phyloP scores from a whole-genome alignment of 2,797 vertebrate species.

The Trematomus bernacchii region DNA sequence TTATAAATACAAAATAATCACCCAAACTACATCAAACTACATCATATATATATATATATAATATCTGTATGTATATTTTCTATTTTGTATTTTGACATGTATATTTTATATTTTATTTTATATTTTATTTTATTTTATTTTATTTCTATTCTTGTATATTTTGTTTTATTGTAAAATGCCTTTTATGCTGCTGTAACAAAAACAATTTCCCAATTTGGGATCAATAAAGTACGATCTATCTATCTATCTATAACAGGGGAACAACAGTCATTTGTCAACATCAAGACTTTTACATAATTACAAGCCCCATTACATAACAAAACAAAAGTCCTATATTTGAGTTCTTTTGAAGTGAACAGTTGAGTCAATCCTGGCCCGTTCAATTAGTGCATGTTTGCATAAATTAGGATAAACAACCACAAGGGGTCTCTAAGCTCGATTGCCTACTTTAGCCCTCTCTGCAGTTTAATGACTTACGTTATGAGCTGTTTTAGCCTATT shows the following conservation, averaged over 20 bases:
- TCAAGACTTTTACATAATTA: neutral
- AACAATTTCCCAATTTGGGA: too few relatives aligned
- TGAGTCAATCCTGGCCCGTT: constrained; percentile 7
- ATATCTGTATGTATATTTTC: too few relatives aligned
- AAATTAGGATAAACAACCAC: constrained; percentile 30
- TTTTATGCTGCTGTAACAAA: too few relatives aligned
- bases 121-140: too few relatives aligned
- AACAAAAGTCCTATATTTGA: neutral
- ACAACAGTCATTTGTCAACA: neutral
- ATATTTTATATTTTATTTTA: too few relatives aligned
- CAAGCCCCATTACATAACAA: neutral
- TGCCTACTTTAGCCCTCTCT: neutral
- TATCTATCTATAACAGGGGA: constrained; percentile 1
- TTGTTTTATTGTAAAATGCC: too few relatives aligned
- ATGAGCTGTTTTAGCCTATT: constrained; percentile 34
- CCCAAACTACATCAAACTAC: neutral
- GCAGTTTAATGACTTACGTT: constrained; percentile 14
- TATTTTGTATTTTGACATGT: too few relatives aligned
- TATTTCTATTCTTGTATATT: too few relatives aligned
- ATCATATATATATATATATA: too few relatives aligned
- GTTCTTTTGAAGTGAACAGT: constrained; percentile 15
- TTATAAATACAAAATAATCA: neutral
- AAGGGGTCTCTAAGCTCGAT: constrained; percentile 1
- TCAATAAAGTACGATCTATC: too few relatives aligned
- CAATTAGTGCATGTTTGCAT: constrained; percentile 22